Evolutionary conservation across 2,797 vertebrate species (phyloP).

Genomic region (Ctenosaura bakeri): DNA sequence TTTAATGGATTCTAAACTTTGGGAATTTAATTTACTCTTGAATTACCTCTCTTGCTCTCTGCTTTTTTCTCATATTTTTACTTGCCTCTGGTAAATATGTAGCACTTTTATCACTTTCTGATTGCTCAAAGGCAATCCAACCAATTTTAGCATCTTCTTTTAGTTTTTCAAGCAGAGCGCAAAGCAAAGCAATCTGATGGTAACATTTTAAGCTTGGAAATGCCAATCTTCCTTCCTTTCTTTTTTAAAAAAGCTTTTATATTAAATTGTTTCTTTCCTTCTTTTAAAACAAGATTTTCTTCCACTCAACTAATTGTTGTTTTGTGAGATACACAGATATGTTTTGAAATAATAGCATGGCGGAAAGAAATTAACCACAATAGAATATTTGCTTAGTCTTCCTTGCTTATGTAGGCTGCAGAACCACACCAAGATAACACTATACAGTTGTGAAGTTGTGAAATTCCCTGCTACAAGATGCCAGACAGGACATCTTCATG

Average conservation of each 20-base stretch:
- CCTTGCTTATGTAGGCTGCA: too few species aligned
- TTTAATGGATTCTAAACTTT: neutral
- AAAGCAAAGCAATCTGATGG: neutral
- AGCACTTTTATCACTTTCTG: neutral
- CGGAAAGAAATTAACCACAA: neutral
- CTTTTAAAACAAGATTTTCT: neutral
- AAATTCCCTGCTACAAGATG: too few species aligned
- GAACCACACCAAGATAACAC: too few species aligned
- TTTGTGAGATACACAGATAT: neutral
- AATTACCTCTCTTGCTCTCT: neutral
- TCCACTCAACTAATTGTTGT: neutral
- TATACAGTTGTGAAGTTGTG: too few species aligned
- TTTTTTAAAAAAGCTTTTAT: neutral
- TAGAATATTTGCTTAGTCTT: neutral
- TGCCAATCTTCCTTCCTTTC: neutral
- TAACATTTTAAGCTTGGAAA: neutral
- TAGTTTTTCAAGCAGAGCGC: neutral
- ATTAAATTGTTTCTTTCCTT: neutral
- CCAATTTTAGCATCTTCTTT: neutral
- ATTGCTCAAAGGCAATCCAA: neutral
- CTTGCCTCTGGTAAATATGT: neutral
- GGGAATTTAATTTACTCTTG: neutral
- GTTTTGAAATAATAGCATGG: slow-evolving; percentile 4
- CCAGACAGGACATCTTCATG: too few species aligned
- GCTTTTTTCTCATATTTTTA: neutral